These are phyloP conservation scores for Leptinotarsa lineolata DNA, from an alignment of 1,140 invertebrate species.

Conservation along the genomic window DNA sequence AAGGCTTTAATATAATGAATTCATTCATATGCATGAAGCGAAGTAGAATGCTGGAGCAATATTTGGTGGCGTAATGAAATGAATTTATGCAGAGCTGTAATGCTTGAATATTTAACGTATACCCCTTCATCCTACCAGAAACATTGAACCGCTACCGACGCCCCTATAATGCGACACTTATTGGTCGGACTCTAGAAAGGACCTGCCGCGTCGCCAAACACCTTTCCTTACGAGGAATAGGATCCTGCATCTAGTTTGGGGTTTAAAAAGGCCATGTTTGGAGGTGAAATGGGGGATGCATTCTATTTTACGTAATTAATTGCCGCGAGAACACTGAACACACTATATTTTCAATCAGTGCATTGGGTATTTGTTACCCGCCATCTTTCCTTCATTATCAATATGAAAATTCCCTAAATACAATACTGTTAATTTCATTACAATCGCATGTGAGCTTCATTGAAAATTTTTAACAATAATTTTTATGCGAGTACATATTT, in stretches of 20 bases:
- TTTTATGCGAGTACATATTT: no score
- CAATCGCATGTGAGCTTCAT: no score
- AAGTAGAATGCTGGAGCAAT: slow-evolving; percentile 62
- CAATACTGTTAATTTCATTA: no score
- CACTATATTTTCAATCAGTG: no score
- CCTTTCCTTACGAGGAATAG: background rate
- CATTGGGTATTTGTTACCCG: no score
- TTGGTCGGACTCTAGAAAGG: background rate
- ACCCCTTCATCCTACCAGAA: slow-evolving; percentile 53
- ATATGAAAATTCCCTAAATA: no score
- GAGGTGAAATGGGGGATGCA: no score
- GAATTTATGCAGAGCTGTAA: slow-evolving; percentile 69
- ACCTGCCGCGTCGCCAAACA: background rate
- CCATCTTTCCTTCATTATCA: no score
- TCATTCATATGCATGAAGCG: slow-evolving; percentile 68
- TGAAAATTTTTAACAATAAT: no score
- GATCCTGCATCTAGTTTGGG: background rate
- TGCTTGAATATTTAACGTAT: slow-evolving; percentile 66
- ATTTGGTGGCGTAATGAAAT: slow-evolving; percentile 69
- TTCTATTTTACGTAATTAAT: no score
- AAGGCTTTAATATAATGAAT: slow-evolving; percentile 70
- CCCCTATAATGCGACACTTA: slow-evolving; percentile 21
- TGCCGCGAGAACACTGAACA: no score
- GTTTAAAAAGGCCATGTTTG: no score
- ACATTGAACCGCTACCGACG: slow-evolving; percentile 39